A percentile compares a stretch with the other conserved stretches of the same genome.
Evolutionary conservation across 2,113 vertebrate genomes (phyloP).

Genomic region (Phrynosoma blainvillii): DNA sequence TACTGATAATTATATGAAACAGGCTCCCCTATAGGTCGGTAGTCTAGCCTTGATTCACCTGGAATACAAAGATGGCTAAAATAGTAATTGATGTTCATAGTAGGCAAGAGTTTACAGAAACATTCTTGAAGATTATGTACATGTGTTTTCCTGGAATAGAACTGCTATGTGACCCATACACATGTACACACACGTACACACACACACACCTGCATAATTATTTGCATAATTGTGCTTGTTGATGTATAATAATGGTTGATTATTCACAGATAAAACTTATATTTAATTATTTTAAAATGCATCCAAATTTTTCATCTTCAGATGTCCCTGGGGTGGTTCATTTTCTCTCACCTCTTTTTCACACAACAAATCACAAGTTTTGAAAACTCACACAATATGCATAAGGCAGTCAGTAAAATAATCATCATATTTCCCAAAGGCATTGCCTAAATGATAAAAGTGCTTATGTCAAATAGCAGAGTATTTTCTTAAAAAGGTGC

Average conservation of each 20-base stretch:
- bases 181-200: background rate
- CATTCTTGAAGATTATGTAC: slow-evolving; percentile 47
- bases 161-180: background rate
- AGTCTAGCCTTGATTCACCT: slow-evolving; percentile 72
- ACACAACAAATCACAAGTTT: no score
- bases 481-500: no score
- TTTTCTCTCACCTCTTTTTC: no score
- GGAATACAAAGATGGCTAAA: slow-evolving; percentile 73
- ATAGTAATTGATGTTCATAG: slow-evolving; percentile 66
- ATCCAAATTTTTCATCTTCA: slow-evolving; percentile 34
- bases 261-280: slow-evolving; percentile 40
- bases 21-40: slow-evolving; percentile 70
- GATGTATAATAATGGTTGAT: background rate
- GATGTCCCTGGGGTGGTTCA: background rate
- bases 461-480: no score
- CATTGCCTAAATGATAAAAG: no score
- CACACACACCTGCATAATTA: background rate
- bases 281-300: background rate
- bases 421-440: no score
- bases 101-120: slow-evolving; percentile 66
- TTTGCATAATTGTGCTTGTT: slow-evolving; percentile 39
- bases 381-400: no score
- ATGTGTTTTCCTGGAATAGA: slow-evolving; percentile 40
- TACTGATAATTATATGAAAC: slow-evolving; percentile 75
- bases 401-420: no score